Conservation (phyloP, 2,113 vertebrate genomes). For the Indicator indicator region DNA sequence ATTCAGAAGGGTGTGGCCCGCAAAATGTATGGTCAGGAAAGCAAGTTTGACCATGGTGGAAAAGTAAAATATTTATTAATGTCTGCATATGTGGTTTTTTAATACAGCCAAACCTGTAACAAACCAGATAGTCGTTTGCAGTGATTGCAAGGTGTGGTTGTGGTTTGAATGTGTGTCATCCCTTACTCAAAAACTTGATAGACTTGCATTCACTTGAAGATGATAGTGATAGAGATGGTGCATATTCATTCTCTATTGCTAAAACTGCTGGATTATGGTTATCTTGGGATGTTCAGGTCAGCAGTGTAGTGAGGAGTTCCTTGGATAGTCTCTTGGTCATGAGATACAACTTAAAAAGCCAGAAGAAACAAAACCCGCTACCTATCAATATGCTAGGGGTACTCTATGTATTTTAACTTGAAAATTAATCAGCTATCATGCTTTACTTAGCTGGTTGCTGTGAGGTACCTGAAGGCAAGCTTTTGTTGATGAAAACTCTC, state of each 20-base stretch:
- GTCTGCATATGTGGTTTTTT: neutral
- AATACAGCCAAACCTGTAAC: neutral
- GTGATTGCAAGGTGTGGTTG: constrained; percentile 30
- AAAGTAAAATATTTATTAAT: neutral
- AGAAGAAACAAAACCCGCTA: neutral
- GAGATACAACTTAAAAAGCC: neutral
- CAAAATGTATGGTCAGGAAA: neutral
- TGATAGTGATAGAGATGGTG: neutral
- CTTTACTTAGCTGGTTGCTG: neutral
- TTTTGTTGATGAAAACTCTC: neutral
- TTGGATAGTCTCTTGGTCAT: neutral
- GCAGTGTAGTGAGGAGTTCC: neutral
- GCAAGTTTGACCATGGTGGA: neutral
- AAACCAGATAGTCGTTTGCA: neutral
- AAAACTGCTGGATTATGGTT: neutral
- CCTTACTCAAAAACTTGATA: neutral
- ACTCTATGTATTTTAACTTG: neutral
- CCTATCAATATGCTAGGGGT: neutral
- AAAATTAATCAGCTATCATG: neutral
- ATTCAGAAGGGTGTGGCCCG: neutral
- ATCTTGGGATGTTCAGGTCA: neutral
- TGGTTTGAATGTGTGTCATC: neutral
- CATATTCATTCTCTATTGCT: neutral
- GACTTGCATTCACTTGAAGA: neutral
- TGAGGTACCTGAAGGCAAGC: neutral